A percentile compares a stretch with the other conserved stretches of the same genome.
Conservation (phyloP, 2,113 vertebrate genomes). For the Pygoscelis antarcticus region DNA sequence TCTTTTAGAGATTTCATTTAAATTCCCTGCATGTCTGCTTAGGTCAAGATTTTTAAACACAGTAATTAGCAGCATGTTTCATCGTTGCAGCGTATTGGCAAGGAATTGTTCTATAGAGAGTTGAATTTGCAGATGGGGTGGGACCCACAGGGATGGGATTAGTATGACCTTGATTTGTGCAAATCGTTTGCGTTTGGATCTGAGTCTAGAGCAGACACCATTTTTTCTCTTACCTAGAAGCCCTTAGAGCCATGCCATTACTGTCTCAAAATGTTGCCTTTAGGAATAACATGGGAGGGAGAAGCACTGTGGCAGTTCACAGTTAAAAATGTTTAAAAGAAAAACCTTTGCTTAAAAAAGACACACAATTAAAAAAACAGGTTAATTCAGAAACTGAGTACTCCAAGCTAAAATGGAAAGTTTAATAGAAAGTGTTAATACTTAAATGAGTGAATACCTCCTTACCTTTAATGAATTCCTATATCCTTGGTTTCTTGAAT, state of each 20-base stretch:
- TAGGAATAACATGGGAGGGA: accelerated
- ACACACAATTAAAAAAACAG: neutral
- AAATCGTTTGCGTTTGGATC: neutral
- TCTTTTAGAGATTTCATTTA: neutral
- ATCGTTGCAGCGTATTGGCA: neutral
- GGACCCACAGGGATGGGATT: neutral
- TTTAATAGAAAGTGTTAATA: neutral
- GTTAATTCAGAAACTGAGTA: neutral
- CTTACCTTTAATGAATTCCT: neutral
- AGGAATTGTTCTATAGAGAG: neutral
- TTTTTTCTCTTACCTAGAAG: neutral
- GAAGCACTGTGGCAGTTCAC: neutral
- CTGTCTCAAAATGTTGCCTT: neutral
- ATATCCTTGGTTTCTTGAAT: neutral
- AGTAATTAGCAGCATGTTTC: constrained; percentile 8
- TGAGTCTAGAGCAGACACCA: neutral
- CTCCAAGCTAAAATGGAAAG: neutral
- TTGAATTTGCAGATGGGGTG: neutral
- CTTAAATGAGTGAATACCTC: neutral
- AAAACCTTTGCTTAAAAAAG: neutral
- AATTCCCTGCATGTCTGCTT: neutral
- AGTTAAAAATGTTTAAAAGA: neutral
- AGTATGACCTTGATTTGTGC: neutral
- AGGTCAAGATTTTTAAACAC: neutral
- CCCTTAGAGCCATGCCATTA: neutral